Evolutionary conservation across 2,113 vertebrate genomes (phyloP), one percentile per base, ranked within the genome.

Genomic region (Pithys albifrons): DNA sequence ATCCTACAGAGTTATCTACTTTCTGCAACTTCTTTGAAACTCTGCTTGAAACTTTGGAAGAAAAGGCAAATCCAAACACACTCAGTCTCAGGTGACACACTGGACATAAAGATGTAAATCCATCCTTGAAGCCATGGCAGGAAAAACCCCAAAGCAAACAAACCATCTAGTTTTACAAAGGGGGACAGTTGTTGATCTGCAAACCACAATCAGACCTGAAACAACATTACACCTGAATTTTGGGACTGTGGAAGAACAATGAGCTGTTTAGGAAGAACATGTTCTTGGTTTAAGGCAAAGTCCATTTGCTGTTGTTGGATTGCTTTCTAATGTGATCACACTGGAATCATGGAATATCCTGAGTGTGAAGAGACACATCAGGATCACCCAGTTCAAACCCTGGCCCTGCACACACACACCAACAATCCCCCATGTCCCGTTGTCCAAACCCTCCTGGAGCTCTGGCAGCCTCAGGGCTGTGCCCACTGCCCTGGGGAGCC

Each of bases 371-470:
- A 20, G 62, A 61, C n/a, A 8, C n/a, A 8, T 13, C 7, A 25
- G 28, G 54, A 62, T 48, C 14, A 14, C 23, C 6, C 19, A 69
- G 24, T 3, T 1, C 6, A 52, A 18, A 22, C 1, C 43, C 67
- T n/a, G 52, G 22, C 51, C 33, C 52, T 67, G 69, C 37, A 33
- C 69, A 69, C 39, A 69, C 62, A 48, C 16, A 4, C 15, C 71
- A 69, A 12, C 9, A 82, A 82, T 6, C 28, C 28, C 23, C 4
- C 61, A 49, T 31, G 58, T 2, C 24, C 25, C 12, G 6, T 41
- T 41, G 12, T 41, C 28, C 52, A 19, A 74, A 28, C 0, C 0
- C 14, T 28, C 69, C 59, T 37, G 59, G 33, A 39, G 61, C 39
- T 74, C 52, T 59, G 69, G 33, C 33, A 74, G 46, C 14, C 41